Evolutionary conservation across 1,140 invertebrate genomes (phyloP), one percentile per base, ranked within the genome.

Genomic region (Kradibia gibbosae): DNA sequence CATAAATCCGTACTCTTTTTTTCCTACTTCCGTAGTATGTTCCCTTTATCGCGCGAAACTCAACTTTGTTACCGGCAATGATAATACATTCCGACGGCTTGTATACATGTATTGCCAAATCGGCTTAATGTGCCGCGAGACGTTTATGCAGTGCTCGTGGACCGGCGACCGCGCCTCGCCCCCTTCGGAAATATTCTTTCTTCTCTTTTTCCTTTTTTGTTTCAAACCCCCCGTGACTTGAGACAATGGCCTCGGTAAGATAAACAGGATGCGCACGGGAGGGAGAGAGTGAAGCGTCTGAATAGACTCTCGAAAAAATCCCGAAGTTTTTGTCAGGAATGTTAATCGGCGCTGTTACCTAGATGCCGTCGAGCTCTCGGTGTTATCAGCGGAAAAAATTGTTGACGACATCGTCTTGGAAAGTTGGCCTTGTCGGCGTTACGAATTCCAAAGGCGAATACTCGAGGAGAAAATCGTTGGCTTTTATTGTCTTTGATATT

Each of bases 81-180:
- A 80, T 62, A 53, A 80, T 80, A 80, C 65, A 80, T 80, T 74
- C 34, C 34, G 11, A 17, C 42, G 57, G 25, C 7, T 67, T n/a
- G 20, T 72, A 28, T 1, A 13, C 70, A 50, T 22, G 39, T 39
- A 72, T 50, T 53, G 71, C 72, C 72, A 70, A 81, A 81, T 76
- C 80, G 60, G 80, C 57, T 81, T 81, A 81, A 76, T 65, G 74
- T 62, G 62, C 36, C 55, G 55, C 65, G 45, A 83, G 80, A 81
- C 72, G 31, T 60, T 81, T 31, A 39, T n/a, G 15, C 36, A n/a
- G 31, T 34, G 11, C 48, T n/a, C 79, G 67, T 15, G 42, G 13
- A 73, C 42, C 17, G 25, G n/a, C 13, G 15, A 22, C 5, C 34
- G 62, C 34, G 20, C 34, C n/a, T 67, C 34, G 62, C 20, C 39